These are phyloP conservation scores for Neocrepidodera transversa DNA, from an alignment of 2,888 invertebrate genomes.

Conservation along the genomic window DNA sequence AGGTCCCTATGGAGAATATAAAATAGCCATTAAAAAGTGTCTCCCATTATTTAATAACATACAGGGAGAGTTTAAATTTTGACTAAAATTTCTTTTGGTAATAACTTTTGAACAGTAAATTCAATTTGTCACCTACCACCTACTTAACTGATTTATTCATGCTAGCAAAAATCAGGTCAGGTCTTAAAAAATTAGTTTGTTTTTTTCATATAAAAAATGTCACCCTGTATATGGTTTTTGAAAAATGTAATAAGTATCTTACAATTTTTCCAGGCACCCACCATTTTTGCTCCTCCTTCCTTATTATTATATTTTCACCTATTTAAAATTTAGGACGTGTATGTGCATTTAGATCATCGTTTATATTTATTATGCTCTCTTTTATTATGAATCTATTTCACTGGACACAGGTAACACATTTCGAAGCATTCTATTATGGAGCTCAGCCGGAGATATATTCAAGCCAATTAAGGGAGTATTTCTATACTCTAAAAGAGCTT, in stretches of 20 bases:
- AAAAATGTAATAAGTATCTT: no score
- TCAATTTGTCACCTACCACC: no score
- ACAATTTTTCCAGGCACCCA: background rate
- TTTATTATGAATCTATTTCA: background rate
- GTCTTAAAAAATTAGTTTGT: no score
- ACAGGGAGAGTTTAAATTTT: no score
- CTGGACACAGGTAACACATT: no score
- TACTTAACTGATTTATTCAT: no score
- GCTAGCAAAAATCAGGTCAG: no score
- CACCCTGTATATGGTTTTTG: no score
- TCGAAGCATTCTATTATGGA: background rate
- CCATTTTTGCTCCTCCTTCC: slow-evolving; percentile 1
- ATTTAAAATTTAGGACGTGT: background rate
- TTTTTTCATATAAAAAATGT: no score
- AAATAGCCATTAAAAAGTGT: background rate
- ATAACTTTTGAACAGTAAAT: no score
- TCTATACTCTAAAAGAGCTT: slow-evolving; percentile 11
- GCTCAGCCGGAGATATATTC: background rate
- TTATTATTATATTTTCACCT: slow-evolving; percentile 1
- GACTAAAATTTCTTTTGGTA: no score
- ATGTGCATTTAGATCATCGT: background rate
- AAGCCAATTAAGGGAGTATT: slow-evolving; percentile 12
- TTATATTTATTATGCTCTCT: background rate
- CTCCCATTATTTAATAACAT: no score
- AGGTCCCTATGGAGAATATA: background rate